Conservation (phyloP, 2,888 invertebrate genomes). For the Coelinius sp. region DNA sequence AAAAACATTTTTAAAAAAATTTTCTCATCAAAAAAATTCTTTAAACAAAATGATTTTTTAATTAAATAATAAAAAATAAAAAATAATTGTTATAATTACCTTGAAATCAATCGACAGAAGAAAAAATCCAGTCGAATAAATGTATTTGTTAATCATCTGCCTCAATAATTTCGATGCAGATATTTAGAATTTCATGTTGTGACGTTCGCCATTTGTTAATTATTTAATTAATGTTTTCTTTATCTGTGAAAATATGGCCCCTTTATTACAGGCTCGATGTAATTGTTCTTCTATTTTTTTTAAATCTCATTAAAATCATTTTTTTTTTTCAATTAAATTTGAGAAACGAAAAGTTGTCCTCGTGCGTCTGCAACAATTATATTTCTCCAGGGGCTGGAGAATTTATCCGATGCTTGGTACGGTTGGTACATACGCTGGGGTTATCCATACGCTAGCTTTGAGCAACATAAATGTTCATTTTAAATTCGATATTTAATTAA, state of each 20-base stretch:
- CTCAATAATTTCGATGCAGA: constrained; percentile 60
- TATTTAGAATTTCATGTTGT: constrained; percentile 67
- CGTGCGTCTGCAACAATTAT: constrained; percentile 65
- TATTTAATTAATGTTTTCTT: constrained; percentile 43
- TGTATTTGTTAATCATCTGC: constrained; percentile 52
- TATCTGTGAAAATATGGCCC: constrained; percentile 69
- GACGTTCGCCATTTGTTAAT: constrained; percentile 43
- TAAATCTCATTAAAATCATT: background rate
- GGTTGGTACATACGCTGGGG: background rate
- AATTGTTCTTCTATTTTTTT: constrained; percentile 41
- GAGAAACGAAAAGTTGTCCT: constrained; percentile 56
- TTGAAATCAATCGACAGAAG: background rate
- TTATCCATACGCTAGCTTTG: background rate
- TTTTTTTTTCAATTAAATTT: too few relatives aligned
- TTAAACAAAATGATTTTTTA: too few relatives aligned
- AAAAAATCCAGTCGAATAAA: constrained; percentile 31
- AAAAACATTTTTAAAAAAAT: too few relatives aligned
- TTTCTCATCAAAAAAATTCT: too few relatives aligned
- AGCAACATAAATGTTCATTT: background rate
- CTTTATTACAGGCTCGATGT: constrained; percentile 68
- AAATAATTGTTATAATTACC: background rate
- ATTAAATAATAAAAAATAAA: too few relatives aligned
- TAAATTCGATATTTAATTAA: background rate
- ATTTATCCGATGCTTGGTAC: background rate
- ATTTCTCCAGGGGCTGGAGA: too few relatives aligned